phyloP scores from a whole-genome alignment of 2,888 invertebrate species.

The Eugnorisma glareosa region DNA sequence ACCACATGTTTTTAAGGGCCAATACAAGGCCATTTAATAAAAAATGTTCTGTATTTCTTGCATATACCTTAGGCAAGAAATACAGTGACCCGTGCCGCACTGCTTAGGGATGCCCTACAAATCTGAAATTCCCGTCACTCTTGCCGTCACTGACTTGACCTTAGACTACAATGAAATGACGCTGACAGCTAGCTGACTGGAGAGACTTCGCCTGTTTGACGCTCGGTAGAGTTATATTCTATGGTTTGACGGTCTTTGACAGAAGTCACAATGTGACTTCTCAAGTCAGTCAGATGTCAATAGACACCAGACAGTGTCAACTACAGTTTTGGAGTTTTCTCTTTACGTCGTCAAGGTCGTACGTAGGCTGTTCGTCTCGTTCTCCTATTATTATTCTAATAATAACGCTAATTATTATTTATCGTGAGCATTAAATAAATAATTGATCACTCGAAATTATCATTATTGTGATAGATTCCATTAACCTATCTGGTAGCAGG shows the following conservation, averaged over 20 bases:
- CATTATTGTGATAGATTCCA: conserved; percentile 6
- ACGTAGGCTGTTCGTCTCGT: conserved; percentile 38
- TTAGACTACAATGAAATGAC: conserved; percentile 6
- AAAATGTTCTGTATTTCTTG: no score
- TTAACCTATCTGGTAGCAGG: conserved; percentile 22
- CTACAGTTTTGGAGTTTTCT: no score
- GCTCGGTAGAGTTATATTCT: no score
- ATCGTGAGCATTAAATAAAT: conserved; percentile 15
- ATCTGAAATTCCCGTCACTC: not conserved
- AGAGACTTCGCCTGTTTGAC: no score
- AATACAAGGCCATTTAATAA: no score
- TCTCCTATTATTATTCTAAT: conserved; percentile 18
- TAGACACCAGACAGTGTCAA: no score
- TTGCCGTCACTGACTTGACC: not conserved
- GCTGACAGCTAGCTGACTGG: not conserved
- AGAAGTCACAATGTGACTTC: no score
- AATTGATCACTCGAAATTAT: conserved; percentile 5
- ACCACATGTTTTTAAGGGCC: no score
- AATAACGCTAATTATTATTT: conserved; percentile 32
- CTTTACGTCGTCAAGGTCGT: conserved; percentile 53
- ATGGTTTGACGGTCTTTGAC: conserved; percentile 3
- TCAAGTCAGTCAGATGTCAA: not conserved
- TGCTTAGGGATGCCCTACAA: not conserved
- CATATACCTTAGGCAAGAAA: no score
- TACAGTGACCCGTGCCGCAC: not conserved